Evolutionary conservation across 2,888 invertebrate genomes (phyloP).

Genomic region (Imbricaverruca yamaguchii): DNA sequence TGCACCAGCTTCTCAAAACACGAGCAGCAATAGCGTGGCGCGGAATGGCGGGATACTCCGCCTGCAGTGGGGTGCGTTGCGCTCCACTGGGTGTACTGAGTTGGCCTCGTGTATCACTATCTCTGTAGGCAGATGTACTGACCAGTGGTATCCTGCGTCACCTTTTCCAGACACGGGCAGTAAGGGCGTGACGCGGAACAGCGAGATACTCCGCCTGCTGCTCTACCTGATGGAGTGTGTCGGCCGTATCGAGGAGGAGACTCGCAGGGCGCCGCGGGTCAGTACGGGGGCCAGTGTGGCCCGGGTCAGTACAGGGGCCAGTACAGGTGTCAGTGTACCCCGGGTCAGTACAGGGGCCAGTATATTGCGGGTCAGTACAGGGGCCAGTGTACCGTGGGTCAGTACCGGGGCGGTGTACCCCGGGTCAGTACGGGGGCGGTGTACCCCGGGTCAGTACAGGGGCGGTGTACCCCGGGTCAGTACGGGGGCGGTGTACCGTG

Average conservation of each 20-base stretch:
- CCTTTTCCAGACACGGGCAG: neutral
- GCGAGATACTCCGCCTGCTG: neutral
- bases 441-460: too few relatives aligned
- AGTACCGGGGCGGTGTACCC: too few relatives aligned
- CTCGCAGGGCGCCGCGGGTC: neutral
- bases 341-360: neutral
- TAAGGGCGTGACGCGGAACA: neutral
- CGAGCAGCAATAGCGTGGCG: neutral
- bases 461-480: too few relatives aligned
- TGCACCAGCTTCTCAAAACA: neutral
- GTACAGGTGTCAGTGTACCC: neutral
- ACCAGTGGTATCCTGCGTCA: neutral
- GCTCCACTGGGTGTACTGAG: too few relatives aligned
- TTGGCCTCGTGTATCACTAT: too few relatives aligned
- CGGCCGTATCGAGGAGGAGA: neutral
- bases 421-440: too few relatives aligned
- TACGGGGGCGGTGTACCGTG: too few relatives aligned
- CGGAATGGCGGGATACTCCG: neutral
- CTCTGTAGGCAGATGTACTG: too few relatives aligned
- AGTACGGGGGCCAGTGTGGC: neutral
- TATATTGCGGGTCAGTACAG: too few relatives aligned
- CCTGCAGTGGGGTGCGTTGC: neutral
- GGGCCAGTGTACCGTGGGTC: too few relatives aligned
- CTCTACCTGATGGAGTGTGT: conserved; percentile 3
- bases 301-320: neutral